Conservation (phyloP, 2,888 invertebrate genomes). For the Polymixis lichenea region DNA sequence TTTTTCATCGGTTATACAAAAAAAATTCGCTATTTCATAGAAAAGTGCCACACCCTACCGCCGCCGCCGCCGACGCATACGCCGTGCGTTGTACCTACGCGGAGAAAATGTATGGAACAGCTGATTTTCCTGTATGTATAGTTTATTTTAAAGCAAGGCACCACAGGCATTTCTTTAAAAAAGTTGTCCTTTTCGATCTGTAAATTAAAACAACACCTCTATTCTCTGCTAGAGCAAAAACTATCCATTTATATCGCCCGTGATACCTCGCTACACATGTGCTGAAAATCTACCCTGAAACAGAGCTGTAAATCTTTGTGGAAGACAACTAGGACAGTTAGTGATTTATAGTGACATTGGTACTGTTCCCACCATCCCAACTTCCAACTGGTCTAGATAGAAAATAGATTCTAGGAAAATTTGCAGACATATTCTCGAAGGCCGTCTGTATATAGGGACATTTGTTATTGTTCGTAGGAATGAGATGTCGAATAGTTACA, state of each 20-base stretch:
- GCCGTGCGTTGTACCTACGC: too few species aligned
- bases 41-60: too few species aligned
- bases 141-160: not conserved
- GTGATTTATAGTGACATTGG: constrained; percentile 64
- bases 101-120: too few species aligned
- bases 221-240: constrained; percentile 4
- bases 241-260: constrained; percentile 19
- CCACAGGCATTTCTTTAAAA: not conserved
- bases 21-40: too few species aligned
- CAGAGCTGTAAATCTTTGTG: constrained; percentile 64
- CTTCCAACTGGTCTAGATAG: constrained; percentile 53
- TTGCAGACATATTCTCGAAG: constrained; percentile 36
- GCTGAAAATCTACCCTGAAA: constrained; percentile 53
- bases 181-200: not conserved
- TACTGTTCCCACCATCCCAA: constrained; percentile 47
- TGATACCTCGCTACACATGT: constrained; percentile 21
- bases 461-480: constrained; percentile 13
- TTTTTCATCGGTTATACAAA: too few species aligned
- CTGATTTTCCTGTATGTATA: too few species aligned
- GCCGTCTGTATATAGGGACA: not conserved
- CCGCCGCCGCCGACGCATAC: too few species aligned
- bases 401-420: constrained; percentile 61
- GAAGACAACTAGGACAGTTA: constrained; percentile 57
- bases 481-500: not conserved
- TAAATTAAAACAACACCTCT: constrained; percentile 9